A percentile compares a stretch with the other conserved stretches of the same genome.
Evolutionary conservation across 1,140 invertebrate genomes (phyloP).

Genomic region (Helicoverpa armigera): DNA sequence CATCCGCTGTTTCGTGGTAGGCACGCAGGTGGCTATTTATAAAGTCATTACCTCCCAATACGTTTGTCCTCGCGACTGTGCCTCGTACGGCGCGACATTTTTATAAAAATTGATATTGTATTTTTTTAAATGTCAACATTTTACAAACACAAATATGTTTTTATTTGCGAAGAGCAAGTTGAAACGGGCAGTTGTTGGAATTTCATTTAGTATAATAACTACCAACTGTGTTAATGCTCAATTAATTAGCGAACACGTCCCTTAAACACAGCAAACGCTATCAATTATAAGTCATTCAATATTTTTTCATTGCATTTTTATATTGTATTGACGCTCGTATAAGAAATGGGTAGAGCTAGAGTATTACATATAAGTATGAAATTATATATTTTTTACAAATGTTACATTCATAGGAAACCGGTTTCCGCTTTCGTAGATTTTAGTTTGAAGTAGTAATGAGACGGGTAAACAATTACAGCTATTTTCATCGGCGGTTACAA

Average conservation of each 20-base stretch:
- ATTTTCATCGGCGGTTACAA: background rate
- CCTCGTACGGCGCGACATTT: constrained; percentile 35
- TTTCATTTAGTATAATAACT: constrained; percentile 28
- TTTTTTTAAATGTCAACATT: constrained; percentile 45
- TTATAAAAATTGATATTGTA: constrained; percentile 44
- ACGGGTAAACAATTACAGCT: background rate
- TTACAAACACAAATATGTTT: constrained; percentile 28
- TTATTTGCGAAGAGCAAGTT: background rate
- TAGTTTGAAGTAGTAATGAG: background rate
- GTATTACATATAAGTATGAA: constrained; percentile 22
- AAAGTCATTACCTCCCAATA: constrained; percentile 21
- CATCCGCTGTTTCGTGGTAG: background rate
- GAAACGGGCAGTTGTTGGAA: constrained; percentile 15
- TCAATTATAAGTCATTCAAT: constrained; percentile 44
- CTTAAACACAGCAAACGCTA: constrained; percentile 20
- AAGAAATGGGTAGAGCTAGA: background rate
- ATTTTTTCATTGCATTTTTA: constrained; percentile 41
- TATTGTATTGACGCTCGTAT: constrained; percentile 22
- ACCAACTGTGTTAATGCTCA: constrained; percentile 37
- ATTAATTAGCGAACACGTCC: constrained; percentile 38
- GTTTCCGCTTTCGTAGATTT: background rate
- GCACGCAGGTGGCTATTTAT: constrained; percentile 9
- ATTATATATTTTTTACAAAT: constrained; percentile 27
- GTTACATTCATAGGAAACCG: constrained; percentile 13
- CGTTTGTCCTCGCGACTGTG: constrained; percentile 1